phyloP scores from a whole-genome alignment of 1,140 invertebrate species.

The Trichonephila clavata region DNA sequence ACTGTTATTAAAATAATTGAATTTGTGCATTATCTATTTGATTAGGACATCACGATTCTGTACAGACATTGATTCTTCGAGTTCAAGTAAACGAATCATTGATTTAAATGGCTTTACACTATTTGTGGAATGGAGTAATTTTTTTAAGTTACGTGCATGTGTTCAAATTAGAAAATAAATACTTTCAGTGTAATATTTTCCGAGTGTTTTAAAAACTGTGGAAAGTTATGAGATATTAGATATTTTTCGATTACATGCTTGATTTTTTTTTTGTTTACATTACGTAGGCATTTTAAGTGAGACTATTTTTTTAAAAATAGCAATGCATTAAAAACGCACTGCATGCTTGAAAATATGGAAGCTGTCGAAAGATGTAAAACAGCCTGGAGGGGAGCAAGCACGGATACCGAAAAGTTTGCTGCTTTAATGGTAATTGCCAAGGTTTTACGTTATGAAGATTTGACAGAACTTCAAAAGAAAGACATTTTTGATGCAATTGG shows the following conservation, averaged over 20 bases:
- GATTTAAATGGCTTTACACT: too few species aligned
- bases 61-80: too few species aligned
- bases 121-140: too few species aligned
- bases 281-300: not conserved
- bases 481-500: slow-evolving; percentile 94
- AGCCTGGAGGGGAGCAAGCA: slow-evolving; percentile 88
- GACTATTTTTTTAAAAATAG: not conserved
- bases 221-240: too few species aligned
- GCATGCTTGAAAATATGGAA: slow-evolving; percentile 81
- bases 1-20: too few species aligned
- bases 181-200: too few species aligned
- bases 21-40: too few species aligned
- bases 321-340: not conserved
- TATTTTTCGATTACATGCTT: not conserved
- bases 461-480: slow-evolving; percentile 86
- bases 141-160: too few species aligned
- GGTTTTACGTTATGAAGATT: slow-evolving; percentile 88
- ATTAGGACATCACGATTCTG: too few species aligned
- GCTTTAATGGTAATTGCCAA: slow-evolving; percentile 94
- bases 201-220: too few species aligned
- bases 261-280: not conserved
- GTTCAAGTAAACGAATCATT: too few species aligned
- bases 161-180: too few species aligned
- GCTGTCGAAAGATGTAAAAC: slow-evolving; percentile 90
- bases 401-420: slow-evolving; percentile 94